A percentile compares a stretch with the other conserved stretches of the same genome.
Evolutionary conservation across 2,113 vertebrate species (phyloP).

Genomic region (Alexandromys fortis): DNA sequence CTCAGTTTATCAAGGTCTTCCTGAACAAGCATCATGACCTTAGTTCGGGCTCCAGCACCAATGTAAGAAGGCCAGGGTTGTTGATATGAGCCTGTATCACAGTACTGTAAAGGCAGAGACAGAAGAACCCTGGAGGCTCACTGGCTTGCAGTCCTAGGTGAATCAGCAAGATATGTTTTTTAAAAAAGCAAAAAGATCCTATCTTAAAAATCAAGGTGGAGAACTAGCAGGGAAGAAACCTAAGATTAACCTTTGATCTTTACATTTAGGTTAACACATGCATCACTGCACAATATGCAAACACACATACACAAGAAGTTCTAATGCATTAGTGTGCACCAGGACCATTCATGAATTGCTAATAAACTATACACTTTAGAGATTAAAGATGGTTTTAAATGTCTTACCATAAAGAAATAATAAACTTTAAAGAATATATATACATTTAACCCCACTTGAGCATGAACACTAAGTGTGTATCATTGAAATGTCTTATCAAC

Average conservation of each 20-base stretch:
- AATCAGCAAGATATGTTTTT: background rate
- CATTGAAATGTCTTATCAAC: background rate
- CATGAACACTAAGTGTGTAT: background rate
- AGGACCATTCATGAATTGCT: no score
- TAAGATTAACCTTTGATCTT: background rate
- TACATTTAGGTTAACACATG: background rate
- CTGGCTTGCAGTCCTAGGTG: background rate
- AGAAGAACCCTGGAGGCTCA: background rate
- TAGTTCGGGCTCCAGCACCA: no score
- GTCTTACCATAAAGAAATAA: background rate
- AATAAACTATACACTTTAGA: background rate
- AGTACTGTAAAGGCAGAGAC: background rate
- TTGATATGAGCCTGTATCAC: background rate
- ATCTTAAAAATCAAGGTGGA: background rate
- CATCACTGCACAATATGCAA: background rate
- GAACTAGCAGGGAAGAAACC: background rate
- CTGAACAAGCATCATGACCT: background rate
- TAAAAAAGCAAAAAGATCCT: background rate
- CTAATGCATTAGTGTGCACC: background rate
- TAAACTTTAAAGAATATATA: background rate
- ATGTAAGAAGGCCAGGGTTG: background rate
- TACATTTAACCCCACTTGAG: background rate
- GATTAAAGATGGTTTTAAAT: background rate
- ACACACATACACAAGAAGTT: background rate
- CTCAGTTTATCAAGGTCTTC: background rate